Conservation (phyloP, 1,140 invertebrate genomes). For the Neotoxoptera formosana region DNA sequence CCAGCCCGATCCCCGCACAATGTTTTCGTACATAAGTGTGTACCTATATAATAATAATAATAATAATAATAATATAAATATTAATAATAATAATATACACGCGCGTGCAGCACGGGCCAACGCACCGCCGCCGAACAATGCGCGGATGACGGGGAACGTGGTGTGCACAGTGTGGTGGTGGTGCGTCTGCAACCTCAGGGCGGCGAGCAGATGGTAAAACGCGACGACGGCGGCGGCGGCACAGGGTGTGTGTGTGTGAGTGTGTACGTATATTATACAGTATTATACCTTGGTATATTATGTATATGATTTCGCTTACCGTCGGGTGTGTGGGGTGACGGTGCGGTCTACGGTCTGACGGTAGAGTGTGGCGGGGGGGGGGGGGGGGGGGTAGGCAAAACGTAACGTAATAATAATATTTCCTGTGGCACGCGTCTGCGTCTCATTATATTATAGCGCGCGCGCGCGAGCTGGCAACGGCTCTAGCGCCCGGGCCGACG, state of each 20-base stretch:
- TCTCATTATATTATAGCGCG: constrained; percentile 49
- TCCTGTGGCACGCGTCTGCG: constrained; percentile 58
- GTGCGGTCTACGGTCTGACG: not conserved
- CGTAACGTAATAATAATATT: constrained; percentile 55
- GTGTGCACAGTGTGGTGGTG: not conserved
- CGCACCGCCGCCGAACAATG: constrained; percentile 3
- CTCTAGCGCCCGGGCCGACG: constrained; percentile 8
- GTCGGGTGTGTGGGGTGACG: not conserved
- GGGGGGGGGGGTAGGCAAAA: not conserved
- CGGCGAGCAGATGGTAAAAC: constrained; percentile 49
- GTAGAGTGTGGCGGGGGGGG: no score
- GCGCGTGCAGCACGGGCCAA: constrained; percentile 21
- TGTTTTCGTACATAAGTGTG: not conserved
- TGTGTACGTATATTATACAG: not conserved
- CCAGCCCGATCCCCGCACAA: not conserved
- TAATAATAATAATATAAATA: not conserved
- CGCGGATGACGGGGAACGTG: not conserved
- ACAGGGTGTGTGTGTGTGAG: not conserved
- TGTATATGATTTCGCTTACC: not conserved
- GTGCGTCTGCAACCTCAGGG: constrained; percentile 33
- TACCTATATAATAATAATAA: not conserved
- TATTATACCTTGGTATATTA: not conserved
- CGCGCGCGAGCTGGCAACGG: not conserved
- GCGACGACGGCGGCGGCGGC: constrained; percentile 22
- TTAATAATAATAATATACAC: constrained; percentile 21